phyloP scores from a whole-genome alignment of 2,797 vertebrate genomes.

The Sebastes alutus region DNA sequence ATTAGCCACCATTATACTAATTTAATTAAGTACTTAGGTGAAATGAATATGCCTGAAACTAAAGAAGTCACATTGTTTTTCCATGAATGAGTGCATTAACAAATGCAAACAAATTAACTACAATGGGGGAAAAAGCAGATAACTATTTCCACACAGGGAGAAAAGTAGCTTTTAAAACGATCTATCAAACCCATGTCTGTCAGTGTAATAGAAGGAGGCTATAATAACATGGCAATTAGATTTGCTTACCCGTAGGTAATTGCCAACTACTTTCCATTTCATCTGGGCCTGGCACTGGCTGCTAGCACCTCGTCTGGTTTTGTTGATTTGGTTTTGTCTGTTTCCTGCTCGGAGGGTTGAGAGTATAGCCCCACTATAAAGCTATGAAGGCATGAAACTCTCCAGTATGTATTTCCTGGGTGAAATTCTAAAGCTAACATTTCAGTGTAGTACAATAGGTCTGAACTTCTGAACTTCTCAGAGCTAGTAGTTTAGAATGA shows the following conservation, averaged over 20 bases:
- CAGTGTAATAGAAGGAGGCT: slow-evolving; percentile 26
- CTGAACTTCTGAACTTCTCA: background rate
- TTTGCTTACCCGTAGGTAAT: slow-evolving; percentile 25
- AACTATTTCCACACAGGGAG: slow-evolving; percentile 27
- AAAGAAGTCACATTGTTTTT: background rate
- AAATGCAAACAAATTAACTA: background rate
- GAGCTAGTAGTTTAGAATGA: background rate
- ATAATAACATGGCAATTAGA: slow-evolving; percentile 37
- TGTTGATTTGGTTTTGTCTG: slow-evolving; percentile 22
- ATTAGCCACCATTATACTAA: background rate
- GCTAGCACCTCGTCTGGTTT: slow-evolving; percentile 37
- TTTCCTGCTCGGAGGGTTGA: slow-evolving; percentile 8
- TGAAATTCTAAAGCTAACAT: background rate
- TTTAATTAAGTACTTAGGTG: slow-evolving; percentile 1
- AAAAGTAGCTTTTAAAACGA: slow-evolving; percentile 27
- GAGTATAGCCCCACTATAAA: background rate
- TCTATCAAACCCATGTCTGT: slow-evolving; percentile 45
- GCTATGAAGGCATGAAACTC: background rate
- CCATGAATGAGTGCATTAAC: slow-evolving; percentile 10
- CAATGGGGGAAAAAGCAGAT: background rate
- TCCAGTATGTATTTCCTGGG: background rate
- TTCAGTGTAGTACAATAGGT: background rate
- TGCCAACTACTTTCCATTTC: slow-evolving; percentile 57
- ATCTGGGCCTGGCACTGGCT: slow-evolving; percentile 19
- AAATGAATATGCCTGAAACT: background rate